These are phyloP conservation scores for Lamprotornis superbus DNA, from an alignment of 2,113 vertebrate genomes.

Conservation along the genomic window DNA sequence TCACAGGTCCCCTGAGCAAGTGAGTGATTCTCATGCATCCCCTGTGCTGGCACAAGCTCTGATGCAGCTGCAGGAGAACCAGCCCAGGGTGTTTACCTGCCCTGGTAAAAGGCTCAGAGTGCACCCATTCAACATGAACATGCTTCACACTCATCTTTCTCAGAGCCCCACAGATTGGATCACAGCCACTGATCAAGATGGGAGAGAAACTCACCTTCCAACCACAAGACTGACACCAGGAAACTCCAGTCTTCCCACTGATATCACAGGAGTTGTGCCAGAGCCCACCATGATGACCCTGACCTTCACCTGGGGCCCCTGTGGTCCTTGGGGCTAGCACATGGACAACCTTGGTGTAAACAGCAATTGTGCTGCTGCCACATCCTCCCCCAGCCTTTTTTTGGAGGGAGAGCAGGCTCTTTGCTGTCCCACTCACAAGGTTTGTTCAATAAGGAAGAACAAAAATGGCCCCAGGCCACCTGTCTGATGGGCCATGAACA, in stretches of 20 bases:
- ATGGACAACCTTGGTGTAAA: not conserved
- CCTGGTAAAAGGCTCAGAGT: not conserved
- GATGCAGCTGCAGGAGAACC: not conserved
- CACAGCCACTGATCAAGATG: not conserved
- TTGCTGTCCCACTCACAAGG: not conserved
- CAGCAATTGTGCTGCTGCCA: not conserved
- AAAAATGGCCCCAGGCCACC: not conserved
- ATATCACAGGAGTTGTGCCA: not conserved
- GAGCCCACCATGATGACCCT: not conserved
- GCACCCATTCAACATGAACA: fast-evolving
- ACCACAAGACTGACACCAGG: not conserved
- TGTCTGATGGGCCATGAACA: not conserved
- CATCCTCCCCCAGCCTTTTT: not conserved
- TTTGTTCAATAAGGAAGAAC: not conserved
- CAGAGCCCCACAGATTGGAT: not conserved
- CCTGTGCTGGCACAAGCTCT: not conserved
- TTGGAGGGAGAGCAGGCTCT: not conserved
- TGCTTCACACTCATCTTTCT: not conserved
- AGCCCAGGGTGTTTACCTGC: not conserved
- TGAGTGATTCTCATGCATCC: not conserved
- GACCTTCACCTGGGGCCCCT: not conserved
- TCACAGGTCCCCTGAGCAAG: not conserved
- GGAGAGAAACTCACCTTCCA: not conserved
- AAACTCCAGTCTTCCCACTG: not conserved
- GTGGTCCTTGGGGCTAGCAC: not conserved